Evolutionary conservation across 2,113 vertebrate genomes (phyloP).

Genomic region (Syngnathus floridae): DNA sequence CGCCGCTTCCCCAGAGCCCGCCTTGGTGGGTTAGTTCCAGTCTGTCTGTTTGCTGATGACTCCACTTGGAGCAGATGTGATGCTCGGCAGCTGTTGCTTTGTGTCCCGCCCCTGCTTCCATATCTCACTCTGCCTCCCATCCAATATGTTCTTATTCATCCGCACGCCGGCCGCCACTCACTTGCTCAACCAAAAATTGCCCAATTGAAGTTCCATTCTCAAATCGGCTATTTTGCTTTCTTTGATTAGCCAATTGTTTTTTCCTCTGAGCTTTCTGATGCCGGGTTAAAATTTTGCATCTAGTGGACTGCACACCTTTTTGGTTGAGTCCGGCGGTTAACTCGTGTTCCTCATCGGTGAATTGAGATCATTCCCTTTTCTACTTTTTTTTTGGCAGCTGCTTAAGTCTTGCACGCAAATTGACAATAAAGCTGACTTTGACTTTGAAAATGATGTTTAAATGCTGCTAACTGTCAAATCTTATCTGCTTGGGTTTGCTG

Average conservation of each 20-base stretch:
- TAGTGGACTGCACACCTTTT: too few relatives aligned
- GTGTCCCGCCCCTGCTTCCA: neutral
- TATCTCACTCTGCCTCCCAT: constrained; percentile 19
- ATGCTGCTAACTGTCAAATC: neutral
- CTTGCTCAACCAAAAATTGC: constrained; percentile 34
- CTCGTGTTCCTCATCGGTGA: neutral
- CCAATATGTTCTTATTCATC: constrained; percentile 44
- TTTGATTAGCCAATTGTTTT: constrained; percentile 33
- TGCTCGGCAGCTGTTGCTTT: constrained; percentile 64
- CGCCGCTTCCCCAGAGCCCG: constrained; percentile 43
- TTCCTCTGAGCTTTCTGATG: constrained; percentile 20
- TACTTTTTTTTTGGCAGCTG: neutral
- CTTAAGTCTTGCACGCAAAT: neutral
- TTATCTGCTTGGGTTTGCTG: neutral
- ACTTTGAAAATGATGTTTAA: neutral
- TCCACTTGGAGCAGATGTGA: constrained; percentile 69
- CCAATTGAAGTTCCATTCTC: constrained; percentile 33
- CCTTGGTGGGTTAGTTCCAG: constrained; percentile 65
- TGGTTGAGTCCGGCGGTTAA: too few relatives aligned
- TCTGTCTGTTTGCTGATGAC: constrained; percentile 70
- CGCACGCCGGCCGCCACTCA: neutral
- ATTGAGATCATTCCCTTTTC: neutral
- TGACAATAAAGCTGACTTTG: too few relatives aligned
- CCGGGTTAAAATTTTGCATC: constrained; percentile 29
- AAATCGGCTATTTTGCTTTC: constrained; percentile 29